phyloP scores from a whole-genome alignment of 2,888 invertebrate species.

The Rhagophthalmus giganteus region DNA sequence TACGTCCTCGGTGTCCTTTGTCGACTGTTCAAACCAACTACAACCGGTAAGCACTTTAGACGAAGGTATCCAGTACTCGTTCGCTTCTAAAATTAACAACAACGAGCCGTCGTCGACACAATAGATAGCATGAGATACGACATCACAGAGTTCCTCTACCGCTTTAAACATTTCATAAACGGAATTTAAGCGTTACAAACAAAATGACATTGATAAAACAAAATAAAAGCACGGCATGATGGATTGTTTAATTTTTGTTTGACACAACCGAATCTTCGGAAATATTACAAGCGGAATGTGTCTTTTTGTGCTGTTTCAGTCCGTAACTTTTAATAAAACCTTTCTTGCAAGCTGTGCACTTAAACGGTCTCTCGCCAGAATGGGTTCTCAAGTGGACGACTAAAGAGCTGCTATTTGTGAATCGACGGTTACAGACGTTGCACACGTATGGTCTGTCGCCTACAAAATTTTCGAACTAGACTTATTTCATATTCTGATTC shows the following conservation, averaged over 20 bases:
- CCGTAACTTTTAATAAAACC: constrained; percentile 31
- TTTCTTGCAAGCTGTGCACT: constrained; percentile 33
- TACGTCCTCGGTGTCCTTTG: constrained; percentile 45
- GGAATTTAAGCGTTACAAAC: too few relatives aligned
- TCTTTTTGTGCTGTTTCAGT: constrained; percentile 28
- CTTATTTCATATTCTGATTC: too few relatives aligned
- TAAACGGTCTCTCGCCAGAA: constrained; percentile 32
- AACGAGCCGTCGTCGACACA: constrained; percentile 44
- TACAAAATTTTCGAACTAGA: too few relatives aligned
- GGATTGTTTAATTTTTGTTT: too few relatives aligned
- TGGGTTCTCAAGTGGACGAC: constrained; percentile 32
- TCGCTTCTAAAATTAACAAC: constrained; percentile 41
- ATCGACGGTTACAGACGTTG: constrained; percentile 35
- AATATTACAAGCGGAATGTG: constrained; percentile 19
- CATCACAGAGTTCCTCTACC: constrained; percentile 36
- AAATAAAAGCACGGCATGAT: too few relatives aligned
- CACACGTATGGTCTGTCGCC: constrained; percentile 40
- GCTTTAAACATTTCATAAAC: constrained; percentile 26
- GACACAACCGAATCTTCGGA: too few relatives aligned
- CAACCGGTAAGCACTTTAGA: constrained; percentile 37
- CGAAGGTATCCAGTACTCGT: constrained; percentile 48
- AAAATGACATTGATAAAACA: too few relatives aligned
- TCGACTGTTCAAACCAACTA: constrained; percentile 39
- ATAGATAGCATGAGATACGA: constrained; percentile 42
- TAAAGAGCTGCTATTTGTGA: constrained; percentile 29